Base-by-base conservation (phyloP, 2,888 invertebrate genomes). In the Zootermopsis nevadensis region DNA sequence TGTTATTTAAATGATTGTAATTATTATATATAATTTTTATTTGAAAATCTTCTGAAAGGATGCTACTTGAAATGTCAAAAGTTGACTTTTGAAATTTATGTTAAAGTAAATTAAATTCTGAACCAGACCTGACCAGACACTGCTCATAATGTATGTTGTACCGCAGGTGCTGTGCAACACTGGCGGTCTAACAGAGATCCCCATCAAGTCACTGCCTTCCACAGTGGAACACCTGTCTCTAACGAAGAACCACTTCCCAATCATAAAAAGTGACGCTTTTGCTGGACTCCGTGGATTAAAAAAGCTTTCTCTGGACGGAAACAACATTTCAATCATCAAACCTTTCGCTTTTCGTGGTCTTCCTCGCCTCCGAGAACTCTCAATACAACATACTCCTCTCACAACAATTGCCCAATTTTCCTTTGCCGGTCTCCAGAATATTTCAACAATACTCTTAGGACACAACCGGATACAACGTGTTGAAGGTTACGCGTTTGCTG, bases 91-190 rank as follows among this genome's bases (percentile, higher is more conserved):
- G 1, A 0, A 15, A 15, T 48, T 12, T 48, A 48, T 15, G 7
- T 6, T 48, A 48, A 48, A 19, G 48, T 42, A n/a, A n/a, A n/a
- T n/a, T n/a, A n/a, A n/a, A n/a, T n/a, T n/a, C n/a, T n/a, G n/a
- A n/a, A n/a, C n/a, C n/a, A n/a, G n/a, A n/a, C n/a, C n/a, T n/a
- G n/a, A n/a, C n/a, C 38, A 38, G 38, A 7, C 38, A 38, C 38
- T 48, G 48, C 19, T 48, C 3, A 48, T 19, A 53, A 2, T 30
- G 38, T 27, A 10, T 42, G 35, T 77, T 66, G 22, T 66, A 85
- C 86, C 86, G 80, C 92, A 97, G 97, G 96, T 97, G 87, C 93
- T 96, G 88, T 97, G 97, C 92, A 96, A 97, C 91, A 96, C 95
- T 85, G 96, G 96, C 85, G 94, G 94, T 84, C 91, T 97, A 87